These are phyloP conservation scores for Synergus umbraculus DNA, from an alignment of 2,888 invertebrate genomes.

Conservation along the genomic window DNA sequence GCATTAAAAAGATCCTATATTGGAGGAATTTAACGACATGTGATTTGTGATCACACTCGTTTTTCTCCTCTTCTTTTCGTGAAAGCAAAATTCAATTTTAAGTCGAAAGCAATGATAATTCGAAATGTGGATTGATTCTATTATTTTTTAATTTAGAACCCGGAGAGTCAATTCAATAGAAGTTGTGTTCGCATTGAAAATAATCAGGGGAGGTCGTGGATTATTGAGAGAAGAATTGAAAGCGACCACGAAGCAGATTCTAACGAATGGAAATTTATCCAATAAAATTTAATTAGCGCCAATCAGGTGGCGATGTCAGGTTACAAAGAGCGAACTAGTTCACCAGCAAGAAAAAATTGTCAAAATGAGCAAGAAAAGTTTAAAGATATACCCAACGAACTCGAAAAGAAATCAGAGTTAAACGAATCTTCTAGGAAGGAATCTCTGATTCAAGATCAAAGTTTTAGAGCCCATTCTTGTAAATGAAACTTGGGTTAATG, in stretches of 20 bases:
- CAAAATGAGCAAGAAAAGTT: constrained; percentile 28
- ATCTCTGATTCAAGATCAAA: background rate
- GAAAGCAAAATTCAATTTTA: background rate
- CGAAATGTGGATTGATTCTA: background rate
- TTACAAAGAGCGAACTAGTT: constrained; percentile 32
- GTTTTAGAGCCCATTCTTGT: background rate
- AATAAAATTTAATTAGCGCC: constrained; percentile 59
- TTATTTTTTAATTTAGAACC: constrained; percentile 30
- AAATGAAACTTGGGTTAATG: background rate
- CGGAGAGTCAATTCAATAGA: background rate
- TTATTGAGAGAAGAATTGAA: constrained; percentile 13
- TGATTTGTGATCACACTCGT: background rate
- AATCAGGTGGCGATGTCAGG: constrained; percentile 50
- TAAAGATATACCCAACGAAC: background rate
- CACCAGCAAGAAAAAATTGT: background rate
- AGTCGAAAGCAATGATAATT: background rate
- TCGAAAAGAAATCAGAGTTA: constrained; percentile 17
- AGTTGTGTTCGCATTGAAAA: constrained; percentile 12
- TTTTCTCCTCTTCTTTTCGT: background rate
- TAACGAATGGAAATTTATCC: constrained; percentile 56
- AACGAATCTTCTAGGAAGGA: constrained; percentile 5
- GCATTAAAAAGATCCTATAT: background rate
- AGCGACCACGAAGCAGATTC: constrained; percentile 9
- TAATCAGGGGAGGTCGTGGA: constrained; percentile 11
- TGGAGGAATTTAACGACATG: background rate